Evolutionary conservation across 2,797 vertebrate genomes (phyloP), one percentile per base, ranked within the genome.

Genomic region (Enteromius fasciolatus): DNA sequence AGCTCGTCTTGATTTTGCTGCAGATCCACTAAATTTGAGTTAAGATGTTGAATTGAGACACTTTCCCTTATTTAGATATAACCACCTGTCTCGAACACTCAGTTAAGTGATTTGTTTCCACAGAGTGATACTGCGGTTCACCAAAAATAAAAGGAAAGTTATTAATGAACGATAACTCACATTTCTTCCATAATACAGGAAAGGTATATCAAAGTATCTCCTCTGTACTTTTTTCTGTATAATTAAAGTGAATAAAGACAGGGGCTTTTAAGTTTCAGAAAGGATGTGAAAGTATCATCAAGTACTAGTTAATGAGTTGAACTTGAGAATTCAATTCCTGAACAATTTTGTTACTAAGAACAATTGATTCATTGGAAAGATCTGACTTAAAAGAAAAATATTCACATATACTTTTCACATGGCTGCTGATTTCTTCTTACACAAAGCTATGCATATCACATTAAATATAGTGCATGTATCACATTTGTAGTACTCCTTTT

Each of bases 1-100:
- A 80, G 78, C 70, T 85, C 3, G 4, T 72, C 73, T 78, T 89
- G 70, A 87, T 88, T 90, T 87, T 86, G 81, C 70, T 66, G n/a
- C 78, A 64, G 50, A 57, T 36, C 25, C 36, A 64, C 41, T 15
- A 50, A 48, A 31, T 78, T 66, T 66, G 7, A 77, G 41, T 20
- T 11, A 77, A 46, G 41, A 63, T 18, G 41, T 76, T 31, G 41
- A 77, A 63, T 64, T 12, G 46, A 36, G 18, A 74, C 11, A 54
- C 28, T 54, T 64, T 48, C 41, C 3, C 61, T 66, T 50, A 44
- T 64, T 39, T 66, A 48, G 50, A 66, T 63, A 48, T 36, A 31
- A 66, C 11, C 50, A 59, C 44, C 44, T 33, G 76, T n/a, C 59
- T 77, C 5, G 20, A 48, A 15, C 41, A 48, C 41, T 77, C 41